These are phyloP conservation scores for Mohoua ochrocephala DNA, from an alignment of 2,113 vertebrate genomes.

Conservation along the genomic window DNA sequence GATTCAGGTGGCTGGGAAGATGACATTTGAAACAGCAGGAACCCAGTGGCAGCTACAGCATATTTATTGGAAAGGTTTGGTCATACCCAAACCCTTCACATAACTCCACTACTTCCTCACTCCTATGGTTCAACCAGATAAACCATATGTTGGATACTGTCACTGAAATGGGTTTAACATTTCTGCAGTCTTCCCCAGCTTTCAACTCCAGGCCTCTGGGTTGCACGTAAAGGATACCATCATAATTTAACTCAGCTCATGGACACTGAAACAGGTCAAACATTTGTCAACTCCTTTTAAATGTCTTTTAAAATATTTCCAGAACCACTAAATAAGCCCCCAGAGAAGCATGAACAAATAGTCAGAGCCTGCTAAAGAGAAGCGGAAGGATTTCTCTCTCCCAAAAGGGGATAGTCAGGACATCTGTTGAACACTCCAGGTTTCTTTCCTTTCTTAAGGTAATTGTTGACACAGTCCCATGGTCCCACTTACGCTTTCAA, in stretches of 20 bases:
- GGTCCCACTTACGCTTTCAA: not conserved
- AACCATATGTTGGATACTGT: not conserved
- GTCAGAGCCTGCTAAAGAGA: constrained; percentile 17
- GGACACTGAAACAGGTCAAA: constrained; percentile 37
- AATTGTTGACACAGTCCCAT: constrained; percentile 46
- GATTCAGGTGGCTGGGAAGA: not conserved
- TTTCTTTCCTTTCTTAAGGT: constrained; percentile 22
- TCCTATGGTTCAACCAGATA: not conserved
- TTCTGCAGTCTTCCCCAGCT: not conserved
- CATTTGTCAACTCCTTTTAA: constrained; percentile 45
- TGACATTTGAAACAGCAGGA: not conserved
- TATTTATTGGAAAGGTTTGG: not conserved
- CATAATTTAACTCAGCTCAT: constrained; percentile 28
- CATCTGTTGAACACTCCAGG: constrained; percentile 55
- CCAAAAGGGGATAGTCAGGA: constrained; percentile 19
- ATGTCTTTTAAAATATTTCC: constrained; percentile 54
- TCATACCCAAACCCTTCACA: not conserved
- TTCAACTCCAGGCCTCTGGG: constrained; percentile 5
- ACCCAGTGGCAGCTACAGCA: not conserved
- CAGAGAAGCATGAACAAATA: constrained; percentile 43
- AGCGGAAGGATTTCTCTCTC: constrained; percentile 36
- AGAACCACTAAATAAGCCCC: constrained; percentile 44
- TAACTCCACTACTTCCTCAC: not conserved
- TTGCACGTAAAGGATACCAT: not conserved
- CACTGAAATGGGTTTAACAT: constrained; percentile 52